These are phyloP conservation scores for Odobenus rosmarus DNA, from an alignment of 2,113 vertebrate species.

Conservation along the genomic window DNA sequence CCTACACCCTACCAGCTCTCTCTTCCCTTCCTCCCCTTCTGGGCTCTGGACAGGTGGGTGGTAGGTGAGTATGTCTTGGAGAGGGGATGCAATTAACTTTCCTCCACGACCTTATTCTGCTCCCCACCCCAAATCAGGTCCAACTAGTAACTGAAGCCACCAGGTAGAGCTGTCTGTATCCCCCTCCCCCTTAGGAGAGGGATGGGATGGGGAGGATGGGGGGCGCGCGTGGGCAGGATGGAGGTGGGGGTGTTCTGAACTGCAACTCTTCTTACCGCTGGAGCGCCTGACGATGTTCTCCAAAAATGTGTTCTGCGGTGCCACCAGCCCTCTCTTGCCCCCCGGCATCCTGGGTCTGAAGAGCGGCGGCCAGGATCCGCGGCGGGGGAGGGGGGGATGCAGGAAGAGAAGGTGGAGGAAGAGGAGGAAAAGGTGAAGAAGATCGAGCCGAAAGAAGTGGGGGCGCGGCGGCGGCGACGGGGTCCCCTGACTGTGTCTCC, in stretches of 20 bases:
- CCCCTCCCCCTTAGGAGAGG: constrained; percentile 2
- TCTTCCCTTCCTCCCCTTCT: neutral
- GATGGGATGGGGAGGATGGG: neutral
- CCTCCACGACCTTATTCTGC: neutral
- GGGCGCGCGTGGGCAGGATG: constrained; percentile 40
- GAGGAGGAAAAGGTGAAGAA: constrained; percentile 69
- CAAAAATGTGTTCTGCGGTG: constrained; percentile 98
- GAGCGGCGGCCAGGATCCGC: constrained; percentile 85
- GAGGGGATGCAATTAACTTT: constrained; percentile 35
- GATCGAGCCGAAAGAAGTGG: constrained; percentile 62
- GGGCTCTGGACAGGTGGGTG: constrained; percentile 58
- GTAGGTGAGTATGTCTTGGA: neutral
- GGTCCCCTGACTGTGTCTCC: constrained; percentile 80
- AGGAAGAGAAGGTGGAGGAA: constrained; percentile 74
- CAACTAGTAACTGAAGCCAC: neutral
- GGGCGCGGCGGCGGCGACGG: constrained; percentile 75
- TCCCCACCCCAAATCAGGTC: neutral
- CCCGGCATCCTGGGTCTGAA: constrained; percentile 96
- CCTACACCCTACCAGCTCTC: neutral
- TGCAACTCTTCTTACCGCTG: constrained; percentile 90
- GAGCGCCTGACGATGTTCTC: constrained; percentile 97
- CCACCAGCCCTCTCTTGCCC: constrained; percentile 98
- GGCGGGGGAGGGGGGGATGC: constrained; percentile 82
- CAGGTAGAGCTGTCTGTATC: neutral
- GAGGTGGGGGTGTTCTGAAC: constrained; percentile 50